Base-by-base conservation (phyloP, 2,888 invertebrate genomes). In the Branchinecta sandiegonensis region DNA sequence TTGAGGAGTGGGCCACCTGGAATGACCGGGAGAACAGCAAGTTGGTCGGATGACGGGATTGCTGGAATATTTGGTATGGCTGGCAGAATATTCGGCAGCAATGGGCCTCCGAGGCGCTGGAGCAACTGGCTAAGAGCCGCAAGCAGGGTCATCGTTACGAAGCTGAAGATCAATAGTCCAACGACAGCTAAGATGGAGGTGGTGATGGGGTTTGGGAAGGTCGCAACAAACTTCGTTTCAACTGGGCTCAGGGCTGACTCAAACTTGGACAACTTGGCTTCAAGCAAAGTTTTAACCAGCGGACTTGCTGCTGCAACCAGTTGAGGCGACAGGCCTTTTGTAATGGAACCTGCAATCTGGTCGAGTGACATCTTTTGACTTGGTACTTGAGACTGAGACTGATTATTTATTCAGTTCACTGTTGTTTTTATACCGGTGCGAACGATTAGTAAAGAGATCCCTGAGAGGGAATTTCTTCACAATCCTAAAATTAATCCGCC, bases 241-340 rank as follows among this genome's bases (percentile, higher is more conserved):
- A 11, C 23, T 56, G 63, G 63, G 2, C 14, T 56, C 10, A 56
- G 8, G 63, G 63, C 63, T 56, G n/a, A 17, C 14, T 56, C 23
- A 56, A 56, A n/a, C n/a, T n/a, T 17, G 23, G 63, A n/a, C 11
- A 56, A 17, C 63, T 56, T 56, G 63, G 63, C 63, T 17, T n/a
- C 63, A n/a, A 56, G n/a, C 23, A 56, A 11, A n/a, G 63, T 17
- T 56, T 56, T 56, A n/a, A 56, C 12, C n/a, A 56, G 23, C 37
- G 37, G 37, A 37, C 37, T 37, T 3, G 37, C 37, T 37, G 37
- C 37, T 37, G 2, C 37, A 37, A 37, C 37, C 37, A 37, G 37
- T 37, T 37, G 37, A 37, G 37, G 37, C 6, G 37, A 37, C 37
- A 37, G 37, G 37, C 37, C 37, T 37, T 37, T 37, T 6, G 37